Evolutionary conservation across 2,888 invertebrate genomes (phyloP).

Genomic region (Trachelus stipa): DNA sequence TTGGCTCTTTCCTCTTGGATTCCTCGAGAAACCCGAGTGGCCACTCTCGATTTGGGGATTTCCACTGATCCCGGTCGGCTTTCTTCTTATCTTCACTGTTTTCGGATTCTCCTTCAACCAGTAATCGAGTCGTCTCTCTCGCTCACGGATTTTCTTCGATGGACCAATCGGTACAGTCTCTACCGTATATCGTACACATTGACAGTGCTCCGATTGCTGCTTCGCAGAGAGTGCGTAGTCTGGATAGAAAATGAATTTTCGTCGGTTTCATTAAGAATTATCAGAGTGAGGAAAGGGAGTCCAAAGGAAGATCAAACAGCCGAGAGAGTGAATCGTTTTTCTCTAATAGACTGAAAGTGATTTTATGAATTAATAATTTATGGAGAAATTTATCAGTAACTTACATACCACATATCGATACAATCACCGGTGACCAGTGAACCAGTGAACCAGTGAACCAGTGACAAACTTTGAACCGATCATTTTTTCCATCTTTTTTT

Average conservation of each 20-base stretch:
- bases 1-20: neutral
- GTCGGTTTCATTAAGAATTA: neutral
- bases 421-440: no score
- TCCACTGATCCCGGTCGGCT: neutral
- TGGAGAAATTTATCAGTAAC: neutral
- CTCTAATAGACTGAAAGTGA: neutral
- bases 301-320: neutral
- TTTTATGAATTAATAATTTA: neutral
- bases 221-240: no score
- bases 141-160: neutral
- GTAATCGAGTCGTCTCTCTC: neutral
- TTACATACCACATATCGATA: no score
- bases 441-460: no score
- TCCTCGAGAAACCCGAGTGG: neutral
- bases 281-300: neutral
- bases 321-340: neutral
- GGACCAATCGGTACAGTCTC: no score
- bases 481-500: neutral
- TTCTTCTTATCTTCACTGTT: neutral
- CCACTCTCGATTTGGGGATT: neutral
- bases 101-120: neutral
- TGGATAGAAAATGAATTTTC: neutral
- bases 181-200: no score
- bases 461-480: neutral
- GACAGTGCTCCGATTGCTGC: no score